Base-by-base conservation (phyloP, 2,797 vertebrate genomes). In the Anomalospiza imberbis region DNA sequence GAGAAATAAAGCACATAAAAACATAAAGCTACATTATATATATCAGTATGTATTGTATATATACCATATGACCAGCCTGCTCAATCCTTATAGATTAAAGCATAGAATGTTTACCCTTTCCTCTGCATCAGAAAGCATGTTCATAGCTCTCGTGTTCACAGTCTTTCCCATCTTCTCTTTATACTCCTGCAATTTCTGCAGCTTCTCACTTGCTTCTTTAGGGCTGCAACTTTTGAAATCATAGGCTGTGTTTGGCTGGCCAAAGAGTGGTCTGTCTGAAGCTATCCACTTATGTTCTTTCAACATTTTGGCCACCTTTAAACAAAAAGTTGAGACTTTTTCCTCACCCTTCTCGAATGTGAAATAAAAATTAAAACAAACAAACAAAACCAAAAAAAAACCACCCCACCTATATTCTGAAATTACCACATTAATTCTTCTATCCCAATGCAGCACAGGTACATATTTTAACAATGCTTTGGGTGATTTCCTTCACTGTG, bases 241-340 rank as follows among this genome's bases (percentile, higher is more conserved):
- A 45, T 99, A 99, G 6, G 97, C 98, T 3, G 98, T 98, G 97
- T 99, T 98, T 45, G 98, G 98, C 95, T 99, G 98, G 71, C 99
- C 99, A 67, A 99, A 99, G 65, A 98, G 98, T 58, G 97, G 93
- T 25, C 98, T 99, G 91, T 99, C 99, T 21, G 98, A 94, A 22
- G 96, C 96, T 97, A 99, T 99, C 99, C 99, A 99, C 79, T 98
- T 97, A 31, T 99, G 95, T 50, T 99, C 98, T 72, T 98, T 97
- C 93, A 99, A 96, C 99, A 99, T 99, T 75, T 98, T 98, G 53
- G 97, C 93, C 54, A 99, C 98, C 99, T 99, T 95, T 48, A 44
- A 89, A 95, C 16, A 89, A 83, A 57, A 67, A 80, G 18, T 36
- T 47, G 55, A 91, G 21, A 28, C 7, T 24, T 45, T 47, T 55